Evolutionary conservation across 2,888 invertebrate species (phyloP).

Genomic region (Dione vanillae): DNA sequence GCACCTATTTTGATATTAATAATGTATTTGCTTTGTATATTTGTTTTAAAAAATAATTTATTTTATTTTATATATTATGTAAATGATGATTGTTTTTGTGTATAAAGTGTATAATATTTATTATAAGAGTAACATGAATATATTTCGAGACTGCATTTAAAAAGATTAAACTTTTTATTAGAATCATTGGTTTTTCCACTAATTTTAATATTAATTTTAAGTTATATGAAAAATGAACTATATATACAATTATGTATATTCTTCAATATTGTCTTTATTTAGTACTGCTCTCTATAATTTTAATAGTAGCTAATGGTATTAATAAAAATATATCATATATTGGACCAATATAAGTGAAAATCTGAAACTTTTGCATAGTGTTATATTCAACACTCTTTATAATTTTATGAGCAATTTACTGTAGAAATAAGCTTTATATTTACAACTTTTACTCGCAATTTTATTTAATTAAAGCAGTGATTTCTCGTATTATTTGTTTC

Average conservation of each 20-base stretch:
- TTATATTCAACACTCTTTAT: constrained; percentile 19
- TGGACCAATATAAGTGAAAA: too few relatives aligned
- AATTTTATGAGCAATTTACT: constrained; percentile 19
- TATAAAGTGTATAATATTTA: not conserved
- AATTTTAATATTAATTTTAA: constrained; percentile 28
- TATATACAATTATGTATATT: not conserved
- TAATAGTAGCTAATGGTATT: not conserved
- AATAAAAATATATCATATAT: not conserved
- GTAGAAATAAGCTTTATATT: constrained; percentile 26
- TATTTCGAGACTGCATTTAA: constrained; percentile 40
- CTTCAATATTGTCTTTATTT: not conserved
- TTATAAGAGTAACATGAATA: constrained; percentile 18
- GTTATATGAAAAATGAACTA: not conserved
- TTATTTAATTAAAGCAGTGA: constrained; percentile 35
- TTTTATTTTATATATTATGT: not conserved
- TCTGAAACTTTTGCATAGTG: not conserved
- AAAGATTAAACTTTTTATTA: not conserved
- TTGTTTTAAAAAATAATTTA: constrained; percentile 3
- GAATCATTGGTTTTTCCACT: constrained; percentile 17
- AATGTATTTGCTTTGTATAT: constrained; percentile 10
- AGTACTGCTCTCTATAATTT: constrained; percentile 6
- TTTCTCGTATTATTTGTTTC: not conserved
- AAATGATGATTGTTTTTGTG: constrained; percentile 5
- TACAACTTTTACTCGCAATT: constrained; percentile 34
- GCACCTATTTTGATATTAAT: constrained; percentile 24